Evolutionary conservation across 2,888 invertebrate genomes (phyloP).

Genomic region (Oscheius sp.): DNA sequence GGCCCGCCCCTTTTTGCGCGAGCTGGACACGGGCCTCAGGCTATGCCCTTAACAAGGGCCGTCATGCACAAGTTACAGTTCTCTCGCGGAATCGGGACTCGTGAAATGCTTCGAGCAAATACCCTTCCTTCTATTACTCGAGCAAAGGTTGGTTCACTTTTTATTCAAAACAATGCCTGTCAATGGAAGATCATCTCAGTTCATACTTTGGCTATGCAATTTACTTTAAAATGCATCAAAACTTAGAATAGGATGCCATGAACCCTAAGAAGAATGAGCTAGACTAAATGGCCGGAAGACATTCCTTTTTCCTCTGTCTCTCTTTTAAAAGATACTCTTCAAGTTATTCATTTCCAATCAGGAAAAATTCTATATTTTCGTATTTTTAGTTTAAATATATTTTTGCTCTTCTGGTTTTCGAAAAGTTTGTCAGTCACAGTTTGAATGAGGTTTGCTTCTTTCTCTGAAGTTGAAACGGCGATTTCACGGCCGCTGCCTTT

Average conservation of each 20-base stretch:
- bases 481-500: conserved; percentile 15
- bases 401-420: neutral
- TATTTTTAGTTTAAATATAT: neutral
- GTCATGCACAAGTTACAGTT: conserved; percentile 65
- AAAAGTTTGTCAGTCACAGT: neutral
- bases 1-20: conserved; percentile 25
- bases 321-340: neutral
- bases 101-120: conserved; percentile 60
- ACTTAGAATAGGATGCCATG: no score
- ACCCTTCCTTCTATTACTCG: conserved; percentile 57
- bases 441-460: neutral
- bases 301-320: neutral
- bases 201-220: neutral
- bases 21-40: conserved; percentile 22
- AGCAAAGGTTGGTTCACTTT: conserved; percentile 54
- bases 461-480: neutral
- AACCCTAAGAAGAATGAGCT: no score
- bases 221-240: neutral
- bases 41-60: conserved; percentile 43
- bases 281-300: no score
- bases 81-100: conserved; percentile 59
- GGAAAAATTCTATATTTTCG: neutral
- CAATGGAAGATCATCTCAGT: no score
- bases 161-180: neutral
- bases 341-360: no score